Percentiles rank a stretch among this genome's conserved stretches.
phyloP scores from a whole-genome alignment of 2,888 invertebrate species.

The Spilarctia lutea region DNA sequence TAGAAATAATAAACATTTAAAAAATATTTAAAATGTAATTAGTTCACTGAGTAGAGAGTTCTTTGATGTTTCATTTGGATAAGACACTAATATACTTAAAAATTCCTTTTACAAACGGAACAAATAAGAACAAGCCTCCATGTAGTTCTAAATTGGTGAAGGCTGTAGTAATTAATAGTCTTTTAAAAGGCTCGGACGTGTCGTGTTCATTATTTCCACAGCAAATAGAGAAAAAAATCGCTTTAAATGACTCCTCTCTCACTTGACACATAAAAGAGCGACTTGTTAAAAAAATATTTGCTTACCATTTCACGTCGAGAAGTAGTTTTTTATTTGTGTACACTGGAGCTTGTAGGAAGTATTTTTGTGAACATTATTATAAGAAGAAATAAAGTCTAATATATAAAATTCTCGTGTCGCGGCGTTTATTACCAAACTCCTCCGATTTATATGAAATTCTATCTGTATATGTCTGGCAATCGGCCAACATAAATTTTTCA shows the following conservation, averaged over 20 bases:
- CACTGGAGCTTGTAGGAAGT: conserved; percentile 2
- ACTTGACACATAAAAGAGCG: conserved; percentile 34
- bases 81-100: not conserved
- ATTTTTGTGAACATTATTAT: not conserved
- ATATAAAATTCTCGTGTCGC: too few relatives aligned
- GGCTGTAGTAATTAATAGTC: conserved; percentile 41
- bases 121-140: not conserved
- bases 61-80: not conserved
- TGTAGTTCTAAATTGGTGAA: conserved; percentile 28
- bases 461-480: too few relatives aligned
- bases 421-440: too few relatives aligned
- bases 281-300: conserved; percentile 47
- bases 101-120: too few relatives aligned
- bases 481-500: too few relatives aligned
- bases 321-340: conserved; percentile 18
- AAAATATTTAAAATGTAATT: too few relatives aligned
- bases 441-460: too few relatives aligned
- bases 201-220: conserved; percentile 48
- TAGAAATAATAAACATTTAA: too few relatives aligned
- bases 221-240: conserved; percentile 30
- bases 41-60: not conserved
- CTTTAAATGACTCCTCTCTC: conserved; percentile 34
- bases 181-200: conserved; percentile 25
- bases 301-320: conserved; percentile 34
- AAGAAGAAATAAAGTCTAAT: too few relatives aligned